These are phyloP conservation scores for Gadopsis bispinosus DNA, from an alignment of 2,797 vertebrate species.

Conservation along the genomic window DNA sequence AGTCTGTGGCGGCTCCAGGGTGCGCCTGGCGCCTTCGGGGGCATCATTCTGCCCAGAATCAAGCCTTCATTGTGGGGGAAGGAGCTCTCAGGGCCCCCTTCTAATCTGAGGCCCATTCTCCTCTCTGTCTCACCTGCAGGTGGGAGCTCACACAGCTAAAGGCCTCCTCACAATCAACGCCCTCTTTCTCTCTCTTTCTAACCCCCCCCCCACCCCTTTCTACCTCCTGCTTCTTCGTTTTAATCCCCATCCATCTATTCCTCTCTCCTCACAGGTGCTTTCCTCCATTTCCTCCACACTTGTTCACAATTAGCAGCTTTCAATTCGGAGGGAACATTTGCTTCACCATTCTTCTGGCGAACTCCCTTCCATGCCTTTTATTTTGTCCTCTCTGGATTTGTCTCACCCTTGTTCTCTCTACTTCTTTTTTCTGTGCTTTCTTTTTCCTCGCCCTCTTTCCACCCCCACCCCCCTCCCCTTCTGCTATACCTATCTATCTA, in stretches of 20 bases:
- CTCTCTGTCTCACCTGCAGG: constrained; percentile 80
- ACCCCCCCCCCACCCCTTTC: background rate
- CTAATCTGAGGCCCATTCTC: constrained; percentile 83
- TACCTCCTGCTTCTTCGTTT: constrained; percentile 39
- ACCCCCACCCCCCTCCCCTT: constrained; percentile 54
- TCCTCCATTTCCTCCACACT: constrained; percentile 44
- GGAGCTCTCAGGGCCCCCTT: constrained; percentile 74
- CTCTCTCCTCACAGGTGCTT: constrained; percentile 67
- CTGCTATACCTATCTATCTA: constrained; percentile 83
- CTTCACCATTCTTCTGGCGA: constrained; percentile 45
- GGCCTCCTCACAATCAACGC: constrained; percentile 69
- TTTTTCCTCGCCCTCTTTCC: constrained; percentile 62
- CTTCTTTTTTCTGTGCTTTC: constrained; percentile 36
- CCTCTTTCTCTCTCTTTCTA: constrained; percentile 9
- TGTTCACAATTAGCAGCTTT: constrained; percentile 72
- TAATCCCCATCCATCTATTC: constrained; percentile 65
- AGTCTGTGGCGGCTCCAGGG: constrained; percentile 74
- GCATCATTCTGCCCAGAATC: constrained; percentile 78
- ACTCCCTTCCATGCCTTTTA: constrained; percentile 49
- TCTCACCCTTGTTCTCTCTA: constrained; percentile 29
- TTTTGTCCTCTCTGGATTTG: constrained; percentile 44
- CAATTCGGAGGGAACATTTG: constrained; percentile 30
- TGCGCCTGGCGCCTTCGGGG: constrained; percentile 71
- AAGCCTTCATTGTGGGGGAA: constrained; percentile 80
- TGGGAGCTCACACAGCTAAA: constrained; percentile 74